These are phyloP conservation scores for Lepilemur septentrionalis DNA, from an alignment of 2,797 vertebrate species.

Conservation along the genomic window DNA sequence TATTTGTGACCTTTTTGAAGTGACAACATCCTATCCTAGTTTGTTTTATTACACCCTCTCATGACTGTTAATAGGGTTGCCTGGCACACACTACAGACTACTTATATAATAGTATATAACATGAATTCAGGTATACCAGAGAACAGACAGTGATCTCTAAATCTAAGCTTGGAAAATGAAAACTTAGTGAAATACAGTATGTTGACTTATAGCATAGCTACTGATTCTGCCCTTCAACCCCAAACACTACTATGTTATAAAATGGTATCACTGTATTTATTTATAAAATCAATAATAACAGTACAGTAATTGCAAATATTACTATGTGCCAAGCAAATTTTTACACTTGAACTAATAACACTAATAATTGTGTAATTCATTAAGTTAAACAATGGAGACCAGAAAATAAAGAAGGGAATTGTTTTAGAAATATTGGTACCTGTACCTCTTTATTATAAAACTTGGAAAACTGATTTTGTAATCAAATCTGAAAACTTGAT, in stretches of 20 bases:
- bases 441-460: conserved; percentile 5
- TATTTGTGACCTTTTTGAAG: conserved; percentile 2
- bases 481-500: conserved; percentile 7
- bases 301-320: conserved; percentile 26
- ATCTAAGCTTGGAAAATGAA: not conserved
- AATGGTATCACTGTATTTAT: not conserved
- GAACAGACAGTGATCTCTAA: not conserved
- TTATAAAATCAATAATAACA: not conserved
- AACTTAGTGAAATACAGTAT: not conserved
- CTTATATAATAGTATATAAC: not conserved
- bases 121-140: not conserved
- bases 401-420: not conserved
- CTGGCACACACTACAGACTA: not conserved
- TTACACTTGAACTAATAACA: not conserved
- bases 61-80: not conserved
- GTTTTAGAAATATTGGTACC: not conserved
- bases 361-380: not conserved
- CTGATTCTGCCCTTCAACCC: not conserved
- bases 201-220: not conserved
- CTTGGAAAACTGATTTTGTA: conserved; percentile 12
- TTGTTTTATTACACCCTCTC: not conserved
- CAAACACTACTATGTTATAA: not conserved
- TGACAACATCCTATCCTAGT: not conserved
- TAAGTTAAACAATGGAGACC: not conserved
- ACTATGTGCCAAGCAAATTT: not conserved